Percentiles rank a stretch among this genome's conserved stretches.
Conservation (phyloP, 1,140 invertebrate species). For the Euura lappo region DNA sequence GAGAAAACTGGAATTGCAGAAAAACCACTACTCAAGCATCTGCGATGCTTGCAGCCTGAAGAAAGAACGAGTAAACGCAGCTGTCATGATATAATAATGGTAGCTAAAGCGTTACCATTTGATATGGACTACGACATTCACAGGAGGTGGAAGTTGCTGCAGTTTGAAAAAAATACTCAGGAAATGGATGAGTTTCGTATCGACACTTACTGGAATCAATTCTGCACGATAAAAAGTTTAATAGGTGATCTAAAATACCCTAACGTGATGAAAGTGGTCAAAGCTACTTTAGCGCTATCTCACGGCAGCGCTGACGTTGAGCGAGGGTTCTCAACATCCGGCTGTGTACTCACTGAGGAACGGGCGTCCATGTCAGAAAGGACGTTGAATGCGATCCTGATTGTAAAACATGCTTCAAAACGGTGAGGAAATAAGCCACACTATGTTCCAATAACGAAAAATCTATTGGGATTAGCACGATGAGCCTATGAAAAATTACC, state of each 20-base stretch:
- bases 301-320: slow-evolving; percentile 23
- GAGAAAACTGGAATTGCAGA: no score
- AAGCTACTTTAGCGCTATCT: slow-evolving; percentile 19
- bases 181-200: slow-evolving; percentile 9
- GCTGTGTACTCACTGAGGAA: slow-evolving; percentile 20
- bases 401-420: slow-evolving; percentile 18
- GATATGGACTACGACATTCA: no score
- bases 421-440: slow-evolving; percentile 18
- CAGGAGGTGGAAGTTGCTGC: no score
- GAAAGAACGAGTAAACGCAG: no score
- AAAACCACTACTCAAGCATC: no score
- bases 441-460: slow-evolving; percentile 17
- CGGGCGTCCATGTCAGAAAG: slow-evolving; percentile 21
- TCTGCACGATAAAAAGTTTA: slow-evolving; percentile 19
- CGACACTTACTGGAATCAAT: slow-evolving; percentile 19
- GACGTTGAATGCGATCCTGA: slow-evolving; percentile 23
- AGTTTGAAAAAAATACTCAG: no score
- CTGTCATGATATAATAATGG: no score
- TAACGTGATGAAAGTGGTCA: slow-evolving; percentile 16
- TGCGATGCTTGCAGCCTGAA: no score
- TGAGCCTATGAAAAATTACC: slow-evolving; percentile 19
- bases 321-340: slow-evolving; percentile 21
- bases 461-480: slow-evolving; percentile 17
- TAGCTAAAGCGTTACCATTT: no score
- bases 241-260: slow-evolving; percentile 18